phyloP scores from a whole-genome alignment of 2,797 vertebrate genomes.

The Arremon brunneinucha region DNA sequence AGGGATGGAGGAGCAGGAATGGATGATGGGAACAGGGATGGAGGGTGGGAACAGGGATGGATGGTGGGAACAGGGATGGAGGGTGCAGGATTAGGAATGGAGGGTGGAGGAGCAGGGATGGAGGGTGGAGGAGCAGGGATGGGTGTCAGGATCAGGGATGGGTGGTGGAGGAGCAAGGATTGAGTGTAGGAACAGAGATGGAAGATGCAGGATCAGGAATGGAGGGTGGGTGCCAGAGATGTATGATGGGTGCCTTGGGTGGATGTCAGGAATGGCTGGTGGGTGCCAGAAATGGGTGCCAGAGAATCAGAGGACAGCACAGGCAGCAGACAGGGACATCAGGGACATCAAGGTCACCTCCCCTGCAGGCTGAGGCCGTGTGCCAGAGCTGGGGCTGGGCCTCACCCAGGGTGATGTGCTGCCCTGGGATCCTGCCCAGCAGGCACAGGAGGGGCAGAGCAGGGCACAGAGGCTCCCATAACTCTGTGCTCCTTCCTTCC shows the following conservation, averaged over 20 bases:
- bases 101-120: background rate
- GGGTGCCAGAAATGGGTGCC: background rate
- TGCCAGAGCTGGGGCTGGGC: background rate
- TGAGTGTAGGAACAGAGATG: no score
- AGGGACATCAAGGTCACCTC: background rate
- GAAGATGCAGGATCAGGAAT: no score
- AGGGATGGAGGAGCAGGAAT: no score
- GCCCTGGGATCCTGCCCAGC: background rate
- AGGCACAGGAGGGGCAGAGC: background rate
- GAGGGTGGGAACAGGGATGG: background rate
- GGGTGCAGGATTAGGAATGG: no score
- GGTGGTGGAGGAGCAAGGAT: no score
- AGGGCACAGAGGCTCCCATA: background rate
- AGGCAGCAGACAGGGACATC: background rate
- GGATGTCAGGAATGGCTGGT: background rate
- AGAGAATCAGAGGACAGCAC: background rate
- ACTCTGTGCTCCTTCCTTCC: background rate
- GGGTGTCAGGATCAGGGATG: no score
- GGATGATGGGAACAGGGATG: background rate
- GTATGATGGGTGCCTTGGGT: background rate
- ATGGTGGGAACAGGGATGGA: background rate
- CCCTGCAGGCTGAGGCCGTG: background rate
- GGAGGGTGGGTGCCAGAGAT: no score
- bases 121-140: no score
- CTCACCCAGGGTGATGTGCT: no score